Conservation (phyloP, 2,797 vertebrate species). For the Allobates femoralis region DNA sequence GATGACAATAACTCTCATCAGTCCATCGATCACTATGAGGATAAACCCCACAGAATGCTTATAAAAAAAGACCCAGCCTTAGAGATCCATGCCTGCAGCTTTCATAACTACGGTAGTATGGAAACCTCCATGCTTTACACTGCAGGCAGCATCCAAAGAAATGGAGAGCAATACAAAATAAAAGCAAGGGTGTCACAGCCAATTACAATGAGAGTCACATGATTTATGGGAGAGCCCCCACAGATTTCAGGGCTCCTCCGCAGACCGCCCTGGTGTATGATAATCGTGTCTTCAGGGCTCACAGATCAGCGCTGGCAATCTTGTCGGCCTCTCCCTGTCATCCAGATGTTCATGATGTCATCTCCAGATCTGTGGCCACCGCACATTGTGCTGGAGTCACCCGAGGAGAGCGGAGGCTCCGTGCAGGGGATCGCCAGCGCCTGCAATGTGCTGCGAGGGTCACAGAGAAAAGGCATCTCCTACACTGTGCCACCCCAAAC, state of each 20-base stretch:
- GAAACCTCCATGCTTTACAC: not conserved
- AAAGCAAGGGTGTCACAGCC: not conserved
- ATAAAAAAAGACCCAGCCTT: not conserved
- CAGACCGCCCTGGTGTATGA: not conserved
- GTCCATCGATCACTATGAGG: not conserved
- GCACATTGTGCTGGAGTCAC: conserved; percentile 37
- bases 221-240: not conserved
- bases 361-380: conserved; percentile 3
- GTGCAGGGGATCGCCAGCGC: not conserved
- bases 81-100: not conserved
- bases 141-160: not conserved
- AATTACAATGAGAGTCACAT: not conserved
- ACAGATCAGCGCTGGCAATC: conserved; percentile 29
- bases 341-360: conserved; percentile 56
- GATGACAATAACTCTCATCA: not conserved
- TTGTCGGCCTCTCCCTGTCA: conserved; percentile 15
- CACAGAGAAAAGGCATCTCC: no score
- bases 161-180: not conserved
- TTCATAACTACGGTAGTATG: not conserved
- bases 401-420: not conserved
- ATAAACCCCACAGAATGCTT: not conserved
- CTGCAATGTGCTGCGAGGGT: not conserved
- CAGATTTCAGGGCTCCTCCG: not conserved
- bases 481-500: no score
- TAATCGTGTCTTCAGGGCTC: not conserved